These are phyloP conservation scores for Gobio gobio DNA, from an alignment of 2,113 vertebrate species.

Conservation along the genomic window DNA sequence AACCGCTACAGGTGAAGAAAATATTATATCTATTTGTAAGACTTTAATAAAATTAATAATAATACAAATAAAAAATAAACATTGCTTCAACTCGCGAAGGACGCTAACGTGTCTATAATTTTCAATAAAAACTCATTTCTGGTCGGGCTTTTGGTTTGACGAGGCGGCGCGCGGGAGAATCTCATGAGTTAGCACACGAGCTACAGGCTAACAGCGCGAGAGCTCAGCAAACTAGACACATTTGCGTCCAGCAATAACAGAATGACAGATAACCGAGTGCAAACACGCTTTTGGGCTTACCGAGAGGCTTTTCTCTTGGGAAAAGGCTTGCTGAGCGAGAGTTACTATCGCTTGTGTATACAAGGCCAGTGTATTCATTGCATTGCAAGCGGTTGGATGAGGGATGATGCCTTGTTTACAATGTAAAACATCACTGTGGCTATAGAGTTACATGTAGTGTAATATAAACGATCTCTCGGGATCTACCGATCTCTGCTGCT, in stretches of 20 bases:
- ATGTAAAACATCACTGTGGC: conserved; percentile 44
- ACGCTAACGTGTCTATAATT: background rate
- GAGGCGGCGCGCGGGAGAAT: conserved; percentile 60
- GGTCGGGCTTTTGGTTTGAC: conserved; percentile 36
- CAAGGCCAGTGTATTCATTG: conserved; percentile 7
- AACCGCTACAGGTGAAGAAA: background rate
- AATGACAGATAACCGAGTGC: conserved; percentile 7
- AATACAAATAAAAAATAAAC: background rate
- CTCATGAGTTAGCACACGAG: conserved; percentile 39
- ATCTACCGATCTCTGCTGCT: background rate
- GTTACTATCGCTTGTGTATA: background rate
- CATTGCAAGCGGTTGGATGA: conserved; percentile 31
- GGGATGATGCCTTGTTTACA: conserved; percentile 54
- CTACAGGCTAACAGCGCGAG: conserved; percentile 47
- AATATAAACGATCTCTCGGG: background rate
- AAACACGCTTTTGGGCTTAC: background rate
- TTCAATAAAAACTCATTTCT: background rate
- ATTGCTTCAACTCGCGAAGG: background rate
- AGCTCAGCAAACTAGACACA: conserved; percentile 14
- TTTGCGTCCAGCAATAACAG: background rate
- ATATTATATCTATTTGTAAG: background rate
- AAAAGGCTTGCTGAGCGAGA: background rate
- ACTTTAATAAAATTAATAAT: background rate
- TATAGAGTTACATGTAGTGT: conserved; percentile 23
- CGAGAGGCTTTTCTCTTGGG: background rate